These are phyloP conservation scores for Hipposideros larvatus DNA, from an alignment of 2,797 vertebrate species.

Conservation along the genomic window DNA sequence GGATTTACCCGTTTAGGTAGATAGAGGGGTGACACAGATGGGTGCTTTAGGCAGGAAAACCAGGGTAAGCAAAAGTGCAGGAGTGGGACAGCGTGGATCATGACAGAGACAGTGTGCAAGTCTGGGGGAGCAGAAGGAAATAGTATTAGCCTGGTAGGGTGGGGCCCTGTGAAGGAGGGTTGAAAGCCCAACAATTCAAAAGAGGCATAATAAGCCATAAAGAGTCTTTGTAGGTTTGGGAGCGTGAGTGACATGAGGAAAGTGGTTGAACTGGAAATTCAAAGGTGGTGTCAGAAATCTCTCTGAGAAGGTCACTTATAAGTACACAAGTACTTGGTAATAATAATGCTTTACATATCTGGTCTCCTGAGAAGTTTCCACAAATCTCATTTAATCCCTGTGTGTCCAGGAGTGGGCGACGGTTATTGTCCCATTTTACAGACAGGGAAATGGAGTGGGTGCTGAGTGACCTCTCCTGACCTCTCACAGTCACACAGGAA, in stretches of 20 bases:
- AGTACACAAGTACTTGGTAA: slow-evolving; percentile 19
- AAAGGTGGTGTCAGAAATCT: slow-evolving; percentile 72
- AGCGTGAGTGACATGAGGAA: slow-evolving; percentile 64
- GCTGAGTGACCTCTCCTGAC: not conserved
- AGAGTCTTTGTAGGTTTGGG: slow-evolving; percentile 73
- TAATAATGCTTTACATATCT: not conserved
- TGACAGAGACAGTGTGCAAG: not conserved
- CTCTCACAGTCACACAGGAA: not conserved
- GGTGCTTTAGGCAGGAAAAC: not conserved
- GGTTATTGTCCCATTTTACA: not conserved
- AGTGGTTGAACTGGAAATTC: slow-evolving; percentile 84
- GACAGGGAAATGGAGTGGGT: not conserved
- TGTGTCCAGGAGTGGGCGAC: not conserved
- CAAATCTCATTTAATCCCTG: not conserved
- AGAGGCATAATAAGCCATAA: slow-evolving; percentile 59
- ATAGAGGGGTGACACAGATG: not conserved
- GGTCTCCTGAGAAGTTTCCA: not conserved
- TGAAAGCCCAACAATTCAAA: slow-evolving; percentile 48
- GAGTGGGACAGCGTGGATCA: not conserved
- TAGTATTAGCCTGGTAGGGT: not conserved
- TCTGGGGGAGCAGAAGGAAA: slow-evolving; percentile 3
- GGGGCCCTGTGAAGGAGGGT: not conserved
- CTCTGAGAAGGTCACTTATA: slow-evolving; percentile 67
- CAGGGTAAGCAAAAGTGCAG: accelerated
- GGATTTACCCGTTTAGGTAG: not conserved